Evolutionary conservation across 1,140 invertebrate genomes (phyloP), one percentile per base, ranked within the genome.

Genomic region (Bombyx mandarina): DNA sequence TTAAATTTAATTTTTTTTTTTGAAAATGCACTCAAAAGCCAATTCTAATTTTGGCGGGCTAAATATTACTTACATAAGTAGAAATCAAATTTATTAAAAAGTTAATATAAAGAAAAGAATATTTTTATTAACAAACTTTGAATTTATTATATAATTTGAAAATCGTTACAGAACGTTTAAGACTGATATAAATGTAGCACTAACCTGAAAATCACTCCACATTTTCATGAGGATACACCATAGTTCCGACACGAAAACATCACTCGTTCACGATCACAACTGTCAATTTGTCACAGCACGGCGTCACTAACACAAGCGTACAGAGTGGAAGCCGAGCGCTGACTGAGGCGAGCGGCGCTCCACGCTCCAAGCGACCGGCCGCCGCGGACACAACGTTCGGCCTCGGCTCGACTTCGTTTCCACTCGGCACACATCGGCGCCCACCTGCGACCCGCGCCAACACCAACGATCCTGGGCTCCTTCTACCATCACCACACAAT

Each of bases 121-220:
- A 3, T 35, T 35, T 35, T 35, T 35, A 3, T 35, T 35, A 18
- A 18, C 26, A 5, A 35, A 35, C 0, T 35, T 35, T 35, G 10
- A 22, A 45, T 54, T 18, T 9, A 45, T 35, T 35, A 52, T 35
- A 35, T 43, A 7, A 8, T n/a, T 43, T 2, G 8, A 10, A 52
- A 52, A 35, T 54, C 22, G 43, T 18, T 10, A 45, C 7, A 9
- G 18, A 44, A 54, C 42, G 7, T 44, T 1, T 51, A 18, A 43
- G 44, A 7, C 4, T 43, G 9, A 5, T 50, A 55, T 48, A 59
- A 60, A 10, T 46, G 56, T 12, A 55, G 42, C 18, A 65, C 84
- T 84, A 61, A 87, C 84, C 82, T 87, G 84, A 68, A 87, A 84
- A 83, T 87, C 84, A 87, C 84, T 87, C 84, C 84, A 87, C 84